Conservation (phyloP, 2,797 vertebrate genomes). For the Potorous gilbertii region DNA sequence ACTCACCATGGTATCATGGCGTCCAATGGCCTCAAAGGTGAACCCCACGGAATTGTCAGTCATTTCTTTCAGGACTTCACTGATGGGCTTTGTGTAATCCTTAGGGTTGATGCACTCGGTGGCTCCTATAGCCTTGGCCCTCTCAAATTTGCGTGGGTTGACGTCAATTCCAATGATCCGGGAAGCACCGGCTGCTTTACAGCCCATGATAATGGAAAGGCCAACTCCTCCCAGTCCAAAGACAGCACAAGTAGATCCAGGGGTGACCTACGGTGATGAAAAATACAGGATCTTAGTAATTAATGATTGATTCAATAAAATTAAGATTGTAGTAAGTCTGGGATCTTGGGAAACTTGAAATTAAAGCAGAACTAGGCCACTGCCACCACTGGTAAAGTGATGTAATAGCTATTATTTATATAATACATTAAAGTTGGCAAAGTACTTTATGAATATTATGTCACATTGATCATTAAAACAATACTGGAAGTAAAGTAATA, state of each 20-base stretch:
- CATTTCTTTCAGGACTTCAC: conserved; percentile 91
- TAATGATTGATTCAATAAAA: background rate
- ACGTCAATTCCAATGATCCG: conserved; percentile 92
- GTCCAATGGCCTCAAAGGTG: conserved; percentile 92
- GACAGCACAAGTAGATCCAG: conserved; percentile 91
- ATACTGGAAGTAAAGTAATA: no score
- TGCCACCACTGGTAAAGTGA: no score
- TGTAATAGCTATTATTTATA: no score
- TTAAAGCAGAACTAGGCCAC: no score
- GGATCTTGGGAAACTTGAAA: no score
- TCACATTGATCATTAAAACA: no score
- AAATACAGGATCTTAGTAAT: background rate
- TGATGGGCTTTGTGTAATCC: conserved; percentile 89
- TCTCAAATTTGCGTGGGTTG: conserved; percentile 90
- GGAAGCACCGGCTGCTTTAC: conserved; percentile 90
- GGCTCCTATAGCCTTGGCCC: conserved; percentile 90
- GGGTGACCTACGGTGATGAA: conserved; percentile 86
- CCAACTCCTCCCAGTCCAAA: conserved; percentile 95
- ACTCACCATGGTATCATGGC: conserved; percentile 90
- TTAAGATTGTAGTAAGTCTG: no score
- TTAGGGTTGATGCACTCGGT: conserved; percentile 92
- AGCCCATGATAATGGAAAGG: conserved; percentile 91
- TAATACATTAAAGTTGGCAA: no score
- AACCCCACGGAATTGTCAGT: conserved; percentile 90
- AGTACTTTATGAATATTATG: no score